Conservation (phyloP, 2,113 vertebrate species). For the Ploceus nigricollis region DNA sequence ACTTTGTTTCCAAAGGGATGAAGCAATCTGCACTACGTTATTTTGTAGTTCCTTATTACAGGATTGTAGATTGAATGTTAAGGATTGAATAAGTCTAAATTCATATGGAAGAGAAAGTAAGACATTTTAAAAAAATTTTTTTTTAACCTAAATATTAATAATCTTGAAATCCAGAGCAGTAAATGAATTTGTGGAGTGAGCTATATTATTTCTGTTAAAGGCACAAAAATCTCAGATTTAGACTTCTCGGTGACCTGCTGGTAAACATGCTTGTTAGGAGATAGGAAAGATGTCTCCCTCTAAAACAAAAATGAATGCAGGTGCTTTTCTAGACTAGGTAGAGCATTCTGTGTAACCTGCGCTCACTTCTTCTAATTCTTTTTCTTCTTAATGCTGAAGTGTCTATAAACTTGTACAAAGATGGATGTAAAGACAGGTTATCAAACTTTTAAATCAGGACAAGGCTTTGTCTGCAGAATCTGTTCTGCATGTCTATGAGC, state of each 20-base stretch:
- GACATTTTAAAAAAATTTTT: accelerated
- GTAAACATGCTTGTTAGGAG: background rate
- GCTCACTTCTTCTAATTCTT: background rate
- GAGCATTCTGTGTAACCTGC: background rate
- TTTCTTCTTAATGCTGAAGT: background rate
- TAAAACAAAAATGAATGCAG: background rate
- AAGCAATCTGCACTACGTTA: background rate
- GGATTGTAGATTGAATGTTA: background rate
- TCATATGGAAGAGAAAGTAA: background rate
- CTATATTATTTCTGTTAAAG: background rate
- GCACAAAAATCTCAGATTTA: background rate
- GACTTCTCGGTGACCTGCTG: background rate
- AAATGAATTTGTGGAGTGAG: background rate
- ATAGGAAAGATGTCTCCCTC: background rate
- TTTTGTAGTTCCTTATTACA: background rate
- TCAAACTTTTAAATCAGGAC: background rate
- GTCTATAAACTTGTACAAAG: background rate
- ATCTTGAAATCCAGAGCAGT: background rate
- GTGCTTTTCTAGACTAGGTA: background rate
- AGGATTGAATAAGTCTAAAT: background rate
- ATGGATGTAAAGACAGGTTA: background rate
- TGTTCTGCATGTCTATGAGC: background rate
- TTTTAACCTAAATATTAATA: background rate
- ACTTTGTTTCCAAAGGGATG: background rate
- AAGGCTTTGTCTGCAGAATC: background rate